These are phyloP conservation scores for Datnioides undecimradiatus DNA, from an alignment of 2,113 vertebrate genomes.

Conservation along the genomic window DNA sequence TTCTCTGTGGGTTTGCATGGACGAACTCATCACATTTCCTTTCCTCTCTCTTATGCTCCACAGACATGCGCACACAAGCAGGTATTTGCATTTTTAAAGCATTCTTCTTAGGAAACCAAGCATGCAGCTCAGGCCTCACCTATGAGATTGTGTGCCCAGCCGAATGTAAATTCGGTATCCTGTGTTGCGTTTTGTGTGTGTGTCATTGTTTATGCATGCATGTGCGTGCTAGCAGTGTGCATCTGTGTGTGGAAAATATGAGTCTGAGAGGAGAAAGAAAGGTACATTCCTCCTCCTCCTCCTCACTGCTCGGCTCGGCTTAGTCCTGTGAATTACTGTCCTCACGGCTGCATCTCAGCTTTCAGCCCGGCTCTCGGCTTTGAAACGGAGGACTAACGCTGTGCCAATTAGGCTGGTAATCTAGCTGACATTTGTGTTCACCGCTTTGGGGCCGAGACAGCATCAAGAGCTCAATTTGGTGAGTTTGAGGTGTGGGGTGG, in stretches of 20 bases:
- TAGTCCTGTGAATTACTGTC: slow-evolving; percentile 41
- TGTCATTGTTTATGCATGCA: slow-evolving; percentile 17
- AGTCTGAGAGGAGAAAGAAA: not conserved
- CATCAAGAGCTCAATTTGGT: slow-evolving; percentile 50
- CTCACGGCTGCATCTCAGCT: slow-evolving; percentile 27
- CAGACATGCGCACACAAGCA: not conserved
- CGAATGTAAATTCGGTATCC: not conserved
- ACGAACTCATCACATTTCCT: not conserved
- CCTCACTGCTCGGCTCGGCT: not conserved
- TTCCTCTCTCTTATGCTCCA: not conserved
- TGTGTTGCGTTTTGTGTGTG: not conserved
- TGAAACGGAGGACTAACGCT: slow-evolving; percentile 22
- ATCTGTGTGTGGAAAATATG: slow-evolving; percentile 17
- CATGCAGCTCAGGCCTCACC: not conserved
- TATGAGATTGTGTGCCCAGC: not conserved
- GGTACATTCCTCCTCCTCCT: not conserved
- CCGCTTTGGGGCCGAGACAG: slow-evolving; percentile 37
- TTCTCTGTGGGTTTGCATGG: no score
- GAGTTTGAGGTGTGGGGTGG: slow-evolving; percentile 11
- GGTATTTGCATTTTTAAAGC: not conserved
- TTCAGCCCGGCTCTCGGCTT: slow-evolving; percentile 20
- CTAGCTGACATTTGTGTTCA: slow-evolving; percentile 64
- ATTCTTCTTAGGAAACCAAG: not conserved
- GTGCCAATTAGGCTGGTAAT: slow-evolving; percentile 69
- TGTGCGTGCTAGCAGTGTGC: slow-evolving; percentile 11